Conservation (phyloP, 2,797 vertebrate species). For the Alfaro cultratus region DNA sequence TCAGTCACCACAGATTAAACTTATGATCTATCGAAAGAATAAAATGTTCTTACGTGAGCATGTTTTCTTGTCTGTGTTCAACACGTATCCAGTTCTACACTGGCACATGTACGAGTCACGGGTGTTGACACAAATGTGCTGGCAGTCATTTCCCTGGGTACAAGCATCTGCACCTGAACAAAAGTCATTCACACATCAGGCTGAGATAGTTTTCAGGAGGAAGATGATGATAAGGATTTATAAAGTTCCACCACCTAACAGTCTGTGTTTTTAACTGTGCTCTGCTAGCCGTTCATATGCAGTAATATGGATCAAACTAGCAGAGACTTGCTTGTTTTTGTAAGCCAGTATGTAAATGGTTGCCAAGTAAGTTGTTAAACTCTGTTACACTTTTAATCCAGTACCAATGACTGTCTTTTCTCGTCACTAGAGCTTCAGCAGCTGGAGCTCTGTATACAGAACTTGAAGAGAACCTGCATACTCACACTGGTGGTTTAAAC, state of each 20-base stretch:
- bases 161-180: conserved; percentile 71
- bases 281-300: background rate
- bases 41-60: conserved; percentile 69
- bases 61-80: conserved; percentile 68
- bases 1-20: background rate
- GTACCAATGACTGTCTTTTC: background rate
- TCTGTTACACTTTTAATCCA: background rate
- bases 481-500: background rate
- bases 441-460: background rate
- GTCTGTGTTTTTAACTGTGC: background rate
- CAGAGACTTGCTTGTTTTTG: background rate
- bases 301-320: background rate
- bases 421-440: background rate
- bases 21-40: background rate
- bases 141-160: conserved; percentile 73
- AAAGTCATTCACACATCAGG: conserved; percentile 23
- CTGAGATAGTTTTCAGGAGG: background rate
- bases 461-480: background rate
- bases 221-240: background rate
- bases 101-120: conserved; percentile 79
- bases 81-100: conserved; percentile 81
- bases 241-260: background rate
- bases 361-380: background rate
- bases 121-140: conserved; percentile 84
- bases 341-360: background rate